Evolutionary conservation across 2,113 vertebrate species (phyloP), one percentile per base, ranked within the genome.

Genomic region (Nerophis lumbriciformis): DNA sequence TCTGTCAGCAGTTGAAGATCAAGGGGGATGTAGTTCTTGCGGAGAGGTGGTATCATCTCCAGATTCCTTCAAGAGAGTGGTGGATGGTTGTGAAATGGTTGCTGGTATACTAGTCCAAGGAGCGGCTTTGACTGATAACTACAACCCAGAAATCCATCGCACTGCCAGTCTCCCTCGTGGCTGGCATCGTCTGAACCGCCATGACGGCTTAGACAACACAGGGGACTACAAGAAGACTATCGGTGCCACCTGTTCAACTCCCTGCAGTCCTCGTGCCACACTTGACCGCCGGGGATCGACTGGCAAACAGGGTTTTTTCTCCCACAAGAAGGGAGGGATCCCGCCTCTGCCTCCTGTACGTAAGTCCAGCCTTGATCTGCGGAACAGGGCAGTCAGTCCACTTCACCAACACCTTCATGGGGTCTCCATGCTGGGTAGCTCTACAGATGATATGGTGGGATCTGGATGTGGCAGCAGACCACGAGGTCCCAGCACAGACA

Each of bases 301-400:
- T 6, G 93, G 92, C 36, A 96, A 93, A 78, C 94, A 92, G 37
- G 88, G 92, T n/a, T 86, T 95, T 68, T 91, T 95, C 51, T 87
- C 92, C 65, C 92, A 94, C 53, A 94, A 92, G 68, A 98, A 95
- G 84, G 95, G 93, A 6, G 96, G 93, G 60, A 93, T 89, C 0
- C 97, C 97, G 8, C 97, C 97, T 0, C 73, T 97, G 50, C 97
- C 97, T 8, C 97, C 97, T 0, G 86, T 99, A 38, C 90, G 97
- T 8, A 99, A 98, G 79, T 99, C 97, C 44, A 99, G 97, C 83
- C 82, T 99, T 56, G 97, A 99, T 67, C 94, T 97, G 85, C 93
- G 92, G 63, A 99, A 98, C 82, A 89, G 95, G 80, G 97, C 95
- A n/a, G 76, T 71, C 61, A 95, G 95, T 52, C 94, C 93, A 2